Base-by-base conservation (phyloP, 2,113 vertebrate species). In the Cyphomyrus discorhynchus region DNA sequence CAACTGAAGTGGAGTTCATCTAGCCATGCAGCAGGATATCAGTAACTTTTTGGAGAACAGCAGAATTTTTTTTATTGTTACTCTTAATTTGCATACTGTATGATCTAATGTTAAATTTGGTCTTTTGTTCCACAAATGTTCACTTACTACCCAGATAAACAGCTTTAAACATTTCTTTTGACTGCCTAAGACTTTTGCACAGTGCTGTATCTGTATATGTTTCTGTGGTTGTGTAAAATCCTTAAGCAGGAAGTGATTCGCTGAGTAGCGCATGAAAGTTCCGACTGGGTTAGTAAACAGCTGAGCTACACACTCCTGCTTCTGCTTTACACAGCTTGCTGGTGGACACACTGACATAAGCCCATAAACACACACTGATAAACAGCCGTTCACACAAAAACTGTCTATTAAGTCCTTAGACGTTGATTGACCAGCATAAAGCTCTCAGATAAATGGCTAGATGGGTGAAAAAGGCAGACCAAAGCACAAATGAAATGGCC, bases 261-360 rank as follows among this genome's bases (percentile, higher is more conserved):
- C 86, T 77, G 85, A 53, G 21, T 31, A 24, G 2, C 5, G 9
- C n/a, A 47, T 46, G 53, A 66, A 53, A 46, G 15, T 85, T 31
- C 56, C 49, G 1, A 15, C 21, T 46, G 21, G 70, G 87, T 53
- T 52, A 46, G 39, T 85, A 90, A 92, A 92, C 15, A 90, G 91
- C 92, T 93, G 90, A 92, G 56, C 83, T 45, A 31, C 80, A 90
- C 47, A 66, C 6, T 74, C 56, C 77, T 85, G 49, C 53, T 92
- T 93, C 92, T 92, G 88, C 92, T 92, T 92, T 89, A 62, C 6
- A 35, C 7, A 31, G 27, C 21, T 11, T 9, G 21, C 31, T 52
- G 35, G 2, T 3, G 50, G 2, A 77, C 87, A 90, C 82, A 89
- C 66, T 70, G 62, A 88, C 89, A 88, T 17, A 88, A 92, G 92